Base-by-base conservation (phyloP, 2,113 vertebrate genomes). In the Ciconia maguari region DNA sequence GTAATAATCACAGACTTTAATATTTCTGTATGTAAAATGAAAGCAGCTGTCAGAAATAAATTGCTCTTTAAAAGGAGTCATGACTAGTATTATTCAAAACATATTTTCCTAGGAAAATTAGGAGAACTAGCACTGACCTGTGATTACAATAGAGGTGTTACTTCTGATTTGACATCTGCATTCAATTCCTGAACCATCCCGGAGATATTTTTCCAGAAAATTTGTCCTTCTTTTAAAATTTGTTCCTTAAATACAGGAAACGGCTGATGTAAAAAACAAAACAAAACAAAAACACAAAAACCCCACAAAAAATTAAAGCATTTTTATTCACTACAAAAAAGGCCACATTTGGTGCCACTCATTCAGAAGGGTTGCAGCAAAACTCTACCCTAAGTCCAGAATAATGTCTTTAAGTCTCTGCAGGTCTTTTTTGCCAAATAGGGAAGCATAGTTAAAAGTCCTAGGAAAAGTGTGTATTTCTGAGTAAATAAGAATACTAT, bases 31-130 rank as follows among this genome's bases (percentile, higher is more conserved):
- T 34, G 12, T 70, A 92, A 90, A 95, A 83, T 70, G 30, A 88
- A 92, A 92, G 71, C 76, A 89, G 60, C 87, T 95, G 48, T 74
- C 51, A 83, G 82, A 94, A 90, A 72, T 42, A 90, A 77, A 51
- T 68, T 9, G 42, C 30, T 79, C 58, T 93, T 86, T 52, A 70
- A 78, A 81, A 89, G 20, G 21, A 61, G 18, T 70, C 36, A 74
- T 83, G 41, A 77, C 58, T 38, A 74, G 8, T 24, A 34, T 90
- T 95, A 89, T 89, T 92, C 38, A 83, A 92, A 92, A 41, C 68
- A 60, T 70, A 77, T 78, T 89, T 77, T 92, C 4, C 2, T 48
- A 64, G 38, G 68, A 83, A 80, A 83, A 86, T 66, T 38, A 62
- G 38, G 38, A 68, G 36, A 93, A 62, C 71, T 69, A 74, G 19